Evolutionary conservation across 2,113 vertebrate species (phyloP).

Genomic region (Romanogobio albipinnatus): DNA sequence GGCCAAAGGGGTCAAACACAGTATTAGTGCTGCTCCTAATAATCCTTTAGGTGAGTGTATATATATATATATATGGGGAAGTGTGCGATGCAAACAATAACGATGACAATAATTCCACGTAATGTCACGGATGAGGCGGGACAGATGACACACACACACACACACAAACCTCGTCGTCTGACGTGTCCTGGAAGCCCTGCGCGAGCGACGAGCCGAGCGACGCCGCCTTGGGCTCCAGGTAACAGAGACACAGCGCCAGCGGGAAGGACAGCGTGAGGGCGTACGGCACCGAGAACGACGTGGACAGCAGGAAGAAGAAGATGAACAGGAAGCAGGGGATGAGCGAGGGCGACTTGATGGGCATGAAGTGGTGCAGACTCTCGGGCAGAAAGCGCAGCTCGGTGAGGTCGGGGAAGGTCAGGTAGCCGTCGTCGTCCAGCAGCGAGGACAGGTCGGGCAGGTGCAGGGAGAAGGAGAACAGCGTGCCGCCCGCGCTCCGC

Average conservation of each 20-base stretch:
- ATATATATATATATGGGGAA: too few species aligned
- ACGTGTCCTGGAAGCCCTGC: conserved; percentile 99
- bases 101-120: too few species aligned
- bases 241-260: conserved; percentile 98
- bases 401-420: conserved; percentile 91
- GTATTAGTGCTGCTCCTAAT: too few species aligned
- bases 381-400: conserved; percentile 90
- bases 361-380: conserved; percentile 90
- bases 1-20: too few species aligned
- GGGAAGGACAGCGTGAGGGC: conserved; percentile 99
- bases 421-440: conserved; percentile 94
- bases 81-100: too few species aligned
- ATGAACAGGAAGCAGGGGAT: conserved; percentile 98
- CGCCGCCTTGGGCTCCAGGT: conserved; percentile 99
- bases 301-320: conserved; percentile 97
- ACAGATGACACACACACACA: too few species aligned
- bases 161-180: conserved; percentile 92
- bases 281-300: conserved; percentile 96
- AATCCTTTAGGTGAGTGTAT: too few species aligned
- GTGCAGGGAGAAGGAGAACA: conserved; percentile 99
- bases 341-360: conserved; percentile 92
- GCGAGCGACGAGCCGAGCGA: conserved; percentile 96
- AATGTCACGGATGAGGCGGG: too few species aligned
- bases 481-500: conserved; percentile 76
- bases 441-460: conserved; percentile 91